phyloP scores from a whole-genome alignment of 1,140 invertebrate species.

The Drosophila mojavensis region DNA sequence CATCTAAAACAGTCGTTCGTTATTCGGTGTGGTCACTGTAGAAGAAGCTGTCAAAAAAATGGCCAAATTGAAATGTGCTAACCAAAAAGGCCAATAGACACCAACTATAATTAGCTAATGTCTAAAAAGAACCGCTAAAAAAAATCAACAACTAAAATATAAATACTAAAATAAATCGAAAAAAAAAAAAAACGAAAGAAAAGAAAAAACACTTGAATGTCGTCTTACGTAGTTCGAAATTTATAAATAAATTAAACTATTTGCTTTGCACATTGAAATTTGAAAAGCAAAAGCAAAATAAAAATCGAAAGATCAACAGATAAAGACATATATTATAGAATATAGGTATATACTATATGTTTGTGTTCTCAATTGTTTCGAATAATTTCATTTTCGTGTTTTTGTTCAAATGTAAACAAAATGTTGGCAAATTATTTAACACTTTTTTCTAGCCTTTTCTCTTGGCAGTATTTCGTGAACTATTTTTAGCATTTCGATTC shows the following conservation, averaged over 20 bases:
- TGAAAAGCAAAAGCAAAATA: slow-evolving; percentile 48
- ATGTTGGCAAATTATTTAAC: slow-evolving; percentile 71
- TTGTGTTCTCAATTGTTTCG: slow-evolving; percentile 50
- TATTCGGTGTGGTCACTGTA: neutral
- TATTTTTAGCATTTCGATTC: slow-evolving; percentile 27
- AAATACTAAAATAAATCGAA: neutral
- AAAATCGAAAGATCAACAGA: neutral
- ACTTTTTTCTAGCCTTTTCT: slow-evolving; percentile 53
- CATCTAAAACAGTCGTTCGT: too few species aligned
- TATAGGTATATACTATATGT: slow-evolving; percentile 22
- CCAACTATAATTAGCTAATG: slow-evolving; percentile 34
- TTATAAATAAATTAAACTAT: slow-evolving; percentile 64
- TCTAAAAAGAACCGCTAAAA: neutral
- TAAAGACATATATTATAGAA: slow-evolving; percentile 18
- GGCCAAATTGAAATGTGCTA: slow-evolving; percentile 28
- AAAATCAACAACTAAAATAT: neutral
- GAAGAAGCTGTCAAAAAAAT: slow-evolving; percentile 31
- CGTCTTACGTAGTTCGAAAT: slow-evolving; percentile 77
- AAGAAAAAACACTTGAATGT: slow-evolving; percentile 75
- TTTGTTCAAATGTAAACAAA: slow-evolving; percentile 34
- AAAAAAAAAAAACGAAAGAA: neutral
- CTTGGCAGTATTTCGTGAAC: slow-evolving; percentile 35
- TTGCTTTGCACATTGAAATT: slow-evolving; percentile 48
- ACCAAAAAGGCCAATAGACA: slow-evolving; percentile 39
- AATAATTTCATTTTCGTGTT: slow-evolving; percentile 23